These are phyloP conservation scores for Operophtera brumata DNA, from an alignment of 2,888 invertebrate species.

Conservation along the genomic window DNA sequence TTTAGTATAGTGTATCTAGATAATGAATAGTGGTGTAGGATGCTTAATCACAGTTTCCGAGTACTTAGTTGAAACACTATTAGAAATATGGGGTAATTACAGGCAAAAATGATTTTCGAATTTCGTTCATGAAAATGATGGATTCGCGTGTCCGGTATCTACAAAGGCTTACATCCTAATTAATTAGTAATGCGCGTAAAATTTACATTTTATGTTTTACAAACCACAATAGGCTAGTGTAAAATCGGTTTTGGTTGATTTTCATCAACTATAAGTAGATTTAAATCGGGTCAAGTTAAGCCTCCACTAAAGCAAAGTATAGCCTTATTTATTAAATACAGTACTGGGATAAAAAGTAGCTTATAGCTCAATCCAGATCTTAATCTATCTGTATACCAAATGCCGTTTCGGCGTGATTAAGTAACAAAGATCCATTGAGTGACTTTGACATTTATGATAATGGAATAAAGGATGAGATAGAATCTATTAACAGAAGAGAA, in stretches of 20 bases:
- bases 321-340: too few species aligned
- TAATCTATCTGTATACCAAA: too few species aligned
- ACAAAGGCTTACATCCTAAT: conserved; percentile 34
- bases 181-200: conserved; percentile 36
- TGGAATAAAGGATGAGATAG: too few species aligned
- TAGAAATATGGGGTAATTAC: conserved; percentile 72
- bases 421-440: too few species aligned
- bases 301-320: too few species aligned
- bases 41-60: conserved; percentile 74
- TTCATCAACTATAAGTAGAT: background rate
- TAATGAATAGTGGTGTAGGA: conserved; percentile 77
- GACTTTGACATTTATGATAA: too few species aligned
- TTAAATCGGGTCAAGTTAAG: background rate
- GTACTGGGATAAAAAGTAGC: too few species aligned
- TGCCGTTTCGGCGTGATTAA: too few species aligned
- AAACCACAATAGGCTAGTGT: conserved; percentile 8
- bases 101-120: conserved; percentile 66
- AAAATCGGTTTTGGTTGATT: conserved; percentile 5
- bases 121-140: conserved; percentile 57
- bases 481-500: too few species aligned
- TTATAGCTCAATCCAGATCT: too few species aligned
- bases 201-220: conserved; percentile 35
- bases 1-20: conserved; percentile 66
- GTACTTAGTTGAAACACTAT: conserved; percentile 62
- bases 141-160: conserved; percentile 29